Conservation (phyloP, 64 coral and sea anemone genomes). For the Stichodactyla helianthus region DNA sequence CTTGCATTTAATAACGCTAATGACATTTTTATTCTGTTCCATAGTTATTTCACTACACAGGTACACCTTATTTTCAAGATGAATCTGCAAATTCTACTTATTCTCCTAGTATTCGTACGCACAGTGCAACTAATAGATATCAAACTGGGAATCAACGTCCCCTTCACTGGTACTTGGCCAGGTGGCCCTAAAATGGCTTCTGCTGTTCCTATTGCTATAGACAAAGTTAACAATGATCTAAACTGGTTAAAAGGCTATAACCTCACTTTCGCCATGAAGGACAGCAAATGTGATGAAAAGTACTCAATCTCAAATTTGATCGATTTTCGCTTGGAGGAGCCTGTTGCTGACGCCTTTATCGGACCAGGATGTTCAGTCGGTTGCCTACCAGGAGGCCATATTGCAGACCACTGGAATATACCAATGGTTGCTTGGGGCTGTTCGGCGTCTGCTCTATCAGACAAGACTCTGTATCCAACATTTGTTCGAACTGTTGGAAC, state of each 20-base stretch:
- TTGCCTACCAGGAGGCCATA: slow-evolving; percentile 50
- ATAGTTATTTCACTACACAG: neutral
- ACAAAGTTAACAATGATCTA: slow-evolving; percentile 47
- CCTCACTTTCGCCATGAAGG: slow-evolving; percentile 36
- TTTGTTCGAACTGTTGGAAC: slow-evolving; percentile 77
- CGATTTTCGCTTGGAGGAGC: slow-evolving; percentile 38
- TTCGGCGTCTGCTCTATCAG: slow-evolving; percentile 22
- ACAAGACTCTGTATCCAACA: slow-evolving; percentile 58
- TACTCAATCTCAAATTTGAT: slow-evolving; percentile 28
- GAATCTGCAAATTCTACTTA: neutral
- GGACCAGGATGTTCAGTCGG: slow-evolving; percentile 73
- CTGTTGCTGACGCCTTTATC: slow-evolving; percentile 60
- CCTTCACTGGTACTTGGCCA: slow-evolving; percentile 54
- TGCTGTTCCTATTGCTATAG: slow-evolving; percentile 60
- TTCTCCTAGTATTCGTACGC: neutral
- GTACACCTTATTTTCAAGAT: neutral
- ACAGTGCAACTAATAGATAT: slow-evolving; percentile 10
- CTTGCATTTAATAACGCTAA: neutral
- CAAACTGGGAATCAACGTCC: slow-evolving; percentile 60
- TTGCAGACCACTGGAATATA: slow-evolving; percentile 66
- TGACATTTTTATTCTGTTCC: neutral
- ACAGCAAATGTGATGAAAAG: slow-evolving; percentile 43
- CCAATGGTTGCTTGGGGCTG: slow-evolving; percentile 84
- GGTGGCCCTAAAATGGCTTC: slow-evolving; percentile 74
- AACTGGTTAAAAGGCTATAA: slow-evolving; percentile 46